Evolutionary conservation across 2,888 invertebrate species (phyloP), one percentile per base, ranked within the genome.

Genomic region (Cephonodes hylas): DNA sequence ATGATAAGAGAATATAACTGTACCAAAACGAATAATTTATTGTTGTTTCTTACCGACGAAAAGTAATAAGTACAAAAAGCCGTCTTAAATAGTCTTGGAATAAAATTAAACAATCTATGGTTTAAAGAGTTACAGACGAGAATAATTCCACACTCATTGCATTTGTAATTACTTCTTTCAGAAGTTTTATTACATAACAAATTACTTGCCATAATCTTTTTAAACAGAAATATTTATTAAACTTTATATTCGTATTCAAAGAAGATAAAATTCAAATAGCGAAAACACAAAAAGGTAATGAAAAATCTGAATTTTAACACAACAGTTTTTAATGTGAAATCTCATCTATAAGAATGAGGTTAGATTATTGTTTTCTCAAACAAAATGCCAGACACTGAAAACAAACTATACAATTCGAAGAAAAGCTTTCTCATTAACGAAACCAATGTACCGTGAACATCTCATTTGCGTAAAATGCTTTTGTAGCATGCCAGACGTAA

Each of bases 371-470:
- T 15, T 45, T 59, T 38, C 10, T 34, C 31, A 15, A 46, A 46
- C 18, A 59, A 59, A 46, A 59, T 31, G 23, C 10, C 34, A 48
- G 20, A 59, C 59, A 48, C 34, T 46, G 25, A 25, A 25, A 25
- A 60, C 53, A 53, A 53, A 60, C 53, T 27, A 20, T 53, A 48
- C 23, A 25, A 20, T 64, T 64, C 64, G 57, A 56, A 64, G 64
- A 65, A 62, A 63, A 58, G 62, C 63, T 68, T 65, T 68, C 68
- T 65, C 62, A 63, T 68, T 65, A 58, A 61, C 58, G 53, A 63
- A 65, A 64, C 63, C 61, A 58, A 22, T 48, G 61, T 25, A 63
- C 53, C 65, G 62, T 64, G 64, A 60, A 25, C 42, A 20, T 53
- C 25, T 42, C 25, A 60, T 60, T 60, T 25, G 25, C 48, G 42